Evolutionary conservation across 2,888 invertebrate species (phyloP).

Genomic region (Drosophila prostipennis): DNA sequence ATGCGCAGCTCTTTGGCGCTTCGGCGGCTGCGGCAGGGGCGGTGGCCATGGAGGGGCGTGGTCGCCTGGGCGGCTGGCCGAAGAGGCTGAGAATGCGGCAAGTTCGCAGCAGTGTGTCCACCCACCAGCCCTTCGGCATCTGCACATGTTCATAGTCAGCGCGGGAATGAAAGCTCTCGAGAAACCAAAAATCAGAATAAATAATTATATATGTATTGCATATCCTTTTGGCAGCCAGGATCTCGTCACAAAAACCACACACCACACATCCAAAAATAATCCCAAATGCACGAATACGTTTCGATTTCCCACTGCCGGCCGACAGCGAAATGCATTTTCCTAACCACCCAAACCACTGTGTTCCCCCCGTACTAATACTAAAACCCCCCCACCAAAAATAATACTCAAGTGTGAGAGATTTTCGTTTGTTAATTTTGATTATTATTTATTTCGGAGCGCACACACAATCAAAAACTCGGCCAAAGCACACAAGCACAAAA

Average conservation of each 20-base stretch:
- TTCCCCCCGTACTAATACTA: slow-evolving; percentile 57
- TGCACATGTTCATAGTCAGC: slow-evolving; percentile 84
- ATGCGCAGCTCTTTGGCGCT: slow-evolving; percentile 73
- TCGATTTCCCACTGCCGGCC: slow-evolving; percentile 7
- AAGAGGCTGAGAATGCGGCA: slow-evolving; percentile 68
- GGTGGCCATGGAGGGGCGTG: slow-evolving; percentile 23
- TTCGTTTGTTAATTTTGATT: slow-evolving; percentile 32
- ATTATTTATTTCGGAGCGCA: slow-evolving; percentile 50
- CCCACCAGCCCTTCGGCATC: slow-evolving; percentile 83
- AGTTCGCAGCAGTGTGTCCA: slow-evolving; percentile 79
- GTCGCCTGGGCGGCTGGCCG: slow-evolving; percentile 59
- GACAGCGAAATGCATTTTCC: slow-evolving; percentile 18
- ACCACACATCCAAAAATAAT: slow-evolving; percentile 36
- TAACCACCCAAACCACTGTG: slow-evolving; percentile 40
- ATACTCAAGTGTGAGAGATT: slow-evolving; percentile 25
- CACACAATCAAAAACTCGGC: slow-evolving; percentile 41
- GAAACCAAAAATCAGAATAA: slow-evolving; percentile 33
- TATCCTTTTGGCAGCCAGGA: slow-evolving; percentile 53
- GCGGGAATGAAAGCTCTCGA: slow-evolving; percentile 47
- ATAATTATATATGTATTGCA: slow-evolving; percentile 12
- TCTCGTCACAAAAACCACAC: slow-evolving; percentile 54
- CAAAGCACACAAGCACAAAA: slow-evolving; percentile 53
- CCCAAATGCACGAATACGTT: slow-evolving; percentile 31
- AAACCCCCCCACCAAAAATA: slow-evolving; percentile 28
- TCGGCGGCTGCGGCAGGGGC: slow-evolving; percentile 6